Evolutionary conservation across 2,113 vertebrate genomes (phyloP), one percentile per base, ranked within the genome.

Genomic region (Gymnarchus niloticus): DNA sequence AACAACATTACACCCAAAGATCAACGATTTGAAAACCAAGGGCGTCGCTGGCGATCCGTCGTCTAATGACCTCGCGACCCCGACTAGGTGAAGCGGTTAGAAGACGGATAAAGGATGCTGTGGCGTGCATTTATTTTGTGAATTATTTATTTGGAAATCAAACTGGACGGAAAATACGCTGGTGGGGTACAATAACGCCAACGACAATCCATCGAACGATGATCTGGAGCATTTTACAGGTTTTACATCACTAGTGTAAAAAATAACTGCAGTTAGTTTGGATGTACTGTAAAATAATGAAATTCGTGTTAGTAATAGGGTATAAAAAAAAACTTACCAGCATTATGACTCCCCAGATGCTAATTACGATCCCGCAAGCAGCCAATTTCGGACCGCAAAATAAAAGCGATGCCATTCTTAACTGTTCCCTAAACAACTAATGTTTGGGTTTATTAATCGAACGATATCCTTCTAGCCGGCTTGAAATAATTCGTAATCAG

Each of bases 351-450:
- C 96, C 97, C 97, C 96, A 97, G 86, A 95, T 95, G 88, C 97
- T 98, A 83, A 97, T 95, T 51, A 98, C 97, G 80, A 97, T 97
- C 73, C 97, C 97, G 90, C 97, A 98, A 48, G 97, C 97, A 44
- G 97, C 97, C 95, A 97, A 91, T 93, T 97, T 98, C 9, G 97
- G 97, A 56, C 97, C 97, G 86, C 97, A 97, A 90, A 97, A 97
- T 86, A 98, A 91, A 21, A 98, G 93, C 85, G 97, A 97, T 76
- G 94, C 95, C 97, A 98, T 95, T 48, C 41, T 78, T 46, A 28
- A 76, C 95, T 85, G 56, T 78, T 51, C 6, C 33, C 28, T 0
- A 46, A n/a, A 77, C 57, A 52, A 57, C 33, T 84, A 51, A 21
- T 12, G n/a, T 51, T 37, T 48, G 3, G 0, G 1, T 44, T 25